Conservation (phyloP, 2,888 invertebrate genomes). For the Trissolcus brochymenae region DNA sequence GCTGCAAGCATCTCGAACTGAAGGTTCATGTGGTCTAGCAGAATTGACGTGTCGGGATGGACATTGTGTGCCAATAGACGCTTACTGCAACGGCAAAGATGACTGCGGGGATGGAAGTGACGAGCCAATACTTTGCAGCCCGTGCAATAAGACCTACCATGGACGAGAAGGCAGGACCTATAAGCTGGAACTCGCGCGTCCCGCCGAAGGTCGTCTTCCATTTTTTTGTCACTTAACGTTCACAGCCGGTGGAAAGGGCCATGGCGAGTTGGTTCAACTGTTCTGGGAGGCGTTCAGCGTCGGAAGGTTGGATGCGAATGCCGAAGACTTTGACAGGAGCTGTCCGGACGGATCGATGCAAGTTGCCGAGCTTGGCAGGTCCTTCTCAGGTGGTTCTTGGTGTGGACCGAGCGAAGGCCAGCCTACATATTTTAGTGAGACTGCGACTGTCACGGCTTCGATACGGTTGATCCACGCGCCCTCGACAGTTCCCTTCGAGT, state of each 20-base stretch:
- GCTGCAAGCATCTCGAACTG: too few species aligned
- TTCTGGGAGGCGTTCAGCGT: constrained; percentile 93
- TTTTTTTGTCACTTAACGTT: constrained; percentile 94
- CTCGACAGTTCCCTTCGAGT: constrained; percentile 86
- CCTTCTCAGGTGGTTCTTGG: constrained; percentile 93
- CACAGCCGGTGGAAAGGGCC: constrained; percentile 91
- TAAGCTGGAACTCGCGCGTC: constrained; percentile 85
- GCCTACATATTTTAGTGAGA: constrained; percentile 92
- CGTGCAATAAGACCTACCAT: constrained; percentile 94
- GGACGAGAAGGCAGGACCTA: constrained; percentile 85
- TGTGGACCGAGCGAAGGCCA: constrained; percentile 89
- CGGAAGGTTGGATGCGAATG: constrained; percentile 86
- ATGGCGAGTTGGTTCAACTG: constrained; percentile 92
- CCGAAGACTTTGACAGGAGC: constrained; percentile 81
- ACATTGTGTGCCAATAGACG: constrained; percentile 88
- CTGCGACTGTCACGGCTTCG: constrained; percentile 91
- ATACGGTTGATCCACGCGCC: constrained; percentile 86
- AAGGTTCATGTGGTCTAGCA: constrained; percentile 83
- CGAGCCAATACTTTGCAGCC: constrained; percentile 87
- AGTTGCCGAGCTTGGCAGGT: constrained; percentile 89
- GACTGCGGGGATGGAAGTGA: constrained; percentile 92
- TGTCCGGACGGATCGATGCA: constrained; percentile 94
- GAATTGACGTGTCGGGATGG: constrained; percentile 86
- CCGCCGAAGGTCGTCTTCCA: constrained; percentile 86
- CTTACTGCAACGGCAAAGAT: constrained; percentile 89